These are phyloP conservation scores for Ptychochromis oligacanthus DNA, from an alignment of 2,113 vertebrate genomes.

Conservation along the genomic window DNA sequence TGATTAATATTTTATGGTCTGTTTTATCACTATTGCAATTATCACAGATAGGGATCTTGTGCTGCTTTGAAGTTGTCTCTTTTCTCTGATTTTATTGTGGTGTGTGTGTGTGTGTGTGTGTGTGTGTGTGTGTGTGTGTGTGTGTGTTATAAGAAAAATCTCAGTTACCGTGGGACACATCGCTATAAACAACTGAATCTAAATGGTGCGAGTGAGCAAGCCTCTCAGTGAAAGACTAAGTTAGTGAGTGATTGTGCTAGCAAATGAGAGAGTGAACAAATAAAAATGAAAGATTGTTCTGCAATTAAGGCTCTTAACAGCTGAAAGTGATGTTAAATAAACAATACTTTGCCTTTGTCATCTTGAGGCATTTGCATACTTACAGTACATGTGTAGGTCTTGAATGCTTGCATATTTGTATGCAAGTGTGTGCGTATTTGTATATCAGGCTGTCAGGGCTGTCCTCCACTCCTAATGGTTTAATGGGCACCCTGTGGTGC, in stretches of 20 bases:
- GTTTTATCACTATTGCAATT: neutral
- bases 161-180: neutral
- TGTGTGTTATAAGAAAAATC: neutral
- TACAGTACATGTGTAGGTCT: conserved; percentile 54
- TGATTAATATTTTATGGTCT: neutral
- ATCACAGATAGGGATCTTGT: neutral
- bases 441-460: conserved; percentile 71
- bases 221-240: conserved; percentile 2
- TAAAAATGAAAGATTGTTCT: conserved; percentile 26
- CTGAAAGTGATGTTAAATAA: conserved; percentile 44
- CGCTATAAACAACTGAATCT: neutral
- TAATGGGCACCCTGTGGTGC: conserved; percentile 81
- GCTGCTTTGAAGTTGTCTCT: neutral
- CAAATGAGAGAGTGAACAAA: conserved; percentile 26
- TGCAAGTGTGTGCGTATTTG: conserved; percentile 47
- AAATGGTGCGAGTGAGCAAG: neutral
- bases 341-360: conserved; percentile 50
- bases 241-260: conserved; percentile 5
- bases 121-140: too few relatives aligned
- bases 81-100: neutral
- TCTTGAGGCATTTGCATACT: conserved; percentile 41
- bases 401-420: conserved; percentile 41
- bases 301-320: conserved; percentile 32
- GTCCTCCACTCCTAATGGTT: conserved; percentile 77
- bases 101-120: neutral